Percentiles rank a stretch among this genome's conserved stretches.
These are phyloP conservation scores for Aradus depressus DNA, from an alignment of 2,888 invertebrate genomes.

Conservation along the genomic window DNA sequence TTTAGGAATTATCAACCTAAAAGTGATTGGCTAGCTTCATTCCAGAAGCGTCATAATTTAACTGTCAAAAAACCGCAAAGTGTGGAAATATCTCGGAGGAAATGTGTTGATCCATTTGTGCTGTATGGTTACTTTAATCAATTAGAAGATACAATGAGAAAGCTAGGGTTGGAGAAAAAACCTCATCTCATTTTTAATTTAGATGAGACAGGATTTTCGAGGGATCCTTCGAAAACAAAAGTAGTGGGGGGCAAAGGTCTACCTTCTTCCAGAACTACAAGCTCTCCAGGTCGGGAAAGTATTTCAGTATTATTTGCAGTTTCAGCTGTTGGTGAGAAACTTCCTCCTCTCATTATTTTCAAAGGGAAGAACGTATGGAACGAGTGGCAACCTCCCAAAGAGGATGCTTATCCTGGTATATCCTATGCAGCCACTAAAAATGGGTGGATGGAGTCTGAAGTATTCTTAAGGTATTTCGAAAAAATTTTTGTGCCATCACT, in stretches of 20 bases:
- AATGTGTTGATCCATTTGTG: slow-evolving; percentile 30
- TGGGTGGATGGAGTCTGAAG: slow-evolving; percentile 34
- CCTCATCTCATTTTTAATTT: slow-evolving; percentile 31
- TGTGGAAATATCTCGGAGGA: slow-evolving; percentile 34
- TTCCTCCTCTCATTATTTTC: slow-evolving; percentile 34
- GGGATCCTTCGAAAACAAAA: slow-evolving; percentile 28
- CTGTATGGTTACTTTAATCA: slow-evolving; percentile 31
- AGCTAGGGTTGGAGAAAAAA: slow-evolving; percentile 29
- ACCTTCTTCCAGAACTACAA: slow-evolving; percentile 12
- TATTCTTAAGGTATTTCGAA: slow-evolving; percentile 32
- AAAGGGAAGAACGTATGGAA: slow-evolving; percentile 36
- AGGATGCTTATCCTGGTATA: slow-evolving; percentile 31
- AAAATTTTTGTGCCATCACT: slow-evolving; percentile 23
- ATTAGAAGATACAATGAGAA: slow-evolving; percentile 21
- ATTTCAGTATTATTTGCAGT: slow-evolving; percentile 11
- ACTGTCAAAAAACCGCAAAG: slow-evolving; percentile 35
- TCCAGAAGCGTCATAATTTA: no score
- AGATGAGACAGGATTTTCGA: slow-evolving; percentile 30
- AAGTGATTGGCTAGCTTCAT: no score
- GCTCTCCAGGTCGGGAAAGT: slow-evolving; percentile 13
- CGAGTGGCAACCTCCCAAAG: slow-evolving; percentile 32
- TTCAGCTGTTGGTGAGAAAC: slow-evolving; percentile 31
- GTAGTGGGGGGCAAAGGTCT: slow-evolving; percentile 23
- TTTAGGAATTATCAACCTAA: no score
- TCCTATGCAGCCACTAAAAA: slow-evolving; percentile 32